A percentile compares a stretch with the other conserved stretches of the same genome.
These are phyloP conservation scores for Chymomyza costata DNA, from an alignment of 1,140 invertebrate species.

Conservation along the genomic window DNA sequence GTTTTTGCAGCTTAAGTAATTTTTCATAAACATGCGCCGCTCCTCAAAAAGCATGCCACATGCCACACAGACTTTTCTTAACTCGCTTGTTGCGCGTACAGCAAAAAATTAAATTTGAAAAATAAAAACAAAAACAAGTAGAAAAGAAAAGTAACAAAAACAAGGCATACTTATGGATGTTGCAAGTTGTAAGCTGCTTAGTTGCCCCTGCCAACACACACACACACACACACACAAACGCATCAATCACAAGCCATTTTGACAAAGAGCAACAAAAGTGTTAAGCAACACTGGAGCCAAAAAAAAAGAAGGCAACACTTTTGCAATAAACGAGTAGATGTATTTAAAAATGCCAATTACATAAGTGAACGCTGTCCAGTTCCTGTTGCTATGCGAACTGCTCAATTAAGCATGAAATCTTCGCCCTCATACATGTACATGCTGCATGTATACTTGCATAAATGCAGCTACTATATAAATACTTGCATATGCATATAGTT, in stretches of 20 bases:
- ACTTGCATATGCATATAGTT: no score
- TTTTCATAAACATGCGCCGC: slow-evolving; percentile 58
- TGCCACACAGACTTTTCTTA: not conserved
- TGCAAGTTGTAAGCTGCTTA: slow-evolving; percentile 56
- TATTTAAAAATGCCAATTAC: slow-evolving; percentile 65
- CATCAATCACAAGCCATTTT: slow-evolving; percentile 23
- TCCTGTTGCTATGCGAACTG: no score
- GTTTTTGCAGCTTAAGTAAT: slow-evolving; percentile 63
- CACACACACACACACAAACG: no score
- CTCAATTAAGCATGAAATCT: slow-evolving; percentile 42
- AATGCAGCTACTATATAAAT: no score
- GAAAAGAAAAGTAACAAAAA: slow-evolving; percentile 47
- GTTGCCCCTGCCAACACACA: slow-evolving; percentile 2
- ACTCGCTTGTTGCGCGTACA: slow-evolving; percentile 4
- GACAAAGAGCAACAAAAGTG: no score
- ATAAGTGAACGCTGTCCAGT: not conserved
- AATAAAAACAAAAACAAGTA: slow-evolving; percentile 17
- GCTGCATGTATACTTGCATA: no score
- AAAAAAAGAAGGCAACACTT: no score
- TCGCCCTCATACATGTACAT: no score
- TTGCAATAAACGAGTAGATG: slow-evolving; percentile 6
- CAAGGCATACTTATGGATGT: slow-evolving; percentile 63
- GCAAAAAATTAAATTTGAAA: slow-evolving; percentile 16
- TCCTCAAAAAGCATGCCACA: no score
- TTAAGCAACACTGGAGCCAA: no score